Base-by-base conservation (phyloP, 2,113 vertebrate species). In the Castor canadensis region DNA sequence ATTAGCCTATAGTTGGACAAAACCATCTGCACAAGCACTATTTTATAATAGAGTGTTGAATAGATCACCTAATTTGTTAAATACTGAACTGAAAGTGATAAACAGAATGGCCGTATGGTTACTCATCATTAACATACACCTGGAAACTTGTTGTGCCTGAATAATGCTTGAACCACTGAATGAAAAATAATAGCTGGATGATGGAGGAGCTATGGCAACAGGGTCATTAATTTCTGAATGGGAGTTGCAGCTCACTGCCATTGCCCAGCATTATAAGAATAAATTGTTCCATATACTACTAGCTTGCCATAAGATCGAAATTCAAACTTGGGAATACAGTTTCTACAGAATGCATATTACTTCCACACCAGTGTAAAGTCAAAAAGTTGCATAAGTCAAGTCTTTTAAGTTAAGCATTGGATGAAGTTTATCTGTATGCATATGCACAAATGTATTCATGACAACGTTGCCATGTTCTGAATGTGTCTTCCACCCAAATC, bases 141-240 rank as follows among this genome's bases (percentile, higher is more conserved):
- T 22, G 43, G 79, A 20, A 24, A 1, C 8, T 32, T 12, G 32
- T 10, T 77, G 62, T 3, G 5, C 1, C 12, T 28, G 3, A 54
- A 45, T 2, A 54, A 45, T 16, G 16, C 54, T 76, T 28, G 52
- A 38, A 60, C 24, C 19, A 22, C 17, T 60, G 24, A 60, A 38
- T 1, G 2, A 28, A 49, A 49, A 56, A 16, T 47, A 87, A 71
- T 71, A 60, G 24, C 17, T 38, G 8, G 17, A 38, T 62, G 8
- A n/a, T 35, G 24, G 5, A 15, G 32, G 22, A 32, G 2, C 40
- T 71, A 2, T 19, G 24, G 16, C 6, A 47, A 5, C 0, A 58
- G 24, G 24, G 43, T 40, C 52, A 60, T 79, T 40, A 60, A 6
- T 38, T 60, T 85, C 16, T 87, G 22, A n/a, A 6, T 6, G 2